Base-by-base conservation (phyloP, 2,888 invertebrate genomes). In the Mythimna albipuncta region DNA sequence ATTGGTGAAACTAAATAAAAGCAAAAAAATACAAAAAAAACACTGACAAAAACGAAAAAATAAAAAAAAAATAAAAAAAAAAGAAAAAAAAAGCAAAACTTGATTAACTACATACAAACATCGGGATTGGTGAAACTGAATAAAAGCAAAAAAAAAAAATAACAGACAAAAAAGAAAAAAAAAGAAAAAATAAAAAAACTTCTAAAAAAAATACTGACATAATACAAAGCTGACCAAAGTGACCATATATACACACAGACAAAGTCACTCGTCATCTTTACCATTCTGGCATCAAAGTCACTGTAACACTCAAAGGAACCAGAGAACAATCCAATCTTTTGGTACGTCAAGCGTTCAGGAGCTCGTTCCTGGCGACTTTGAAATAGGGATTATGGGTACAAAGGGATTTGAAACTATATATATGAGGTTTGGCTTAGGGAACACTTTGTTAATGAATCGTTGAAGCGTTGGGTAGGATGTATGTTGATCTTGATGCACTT, bases 391-490 rank as follows among this genome's bases (percentile, higher is more conserved):
- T 68, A 73, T 10, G n/a, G 10, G 0, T 4, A 65, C 65, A 62
- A 63, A 79, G 13, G 64, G 79, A 64, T 57, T 13, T 21, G 26
- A n/a, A 58, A 32, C 44, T 44, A 10, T 66, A 47, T 59, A 59
- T 55, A 41, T 41, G 62, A 63, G 41, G 57, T 19, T 38, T 55
- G 16, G 52, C 10, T 26, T 63, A 4, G 2, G 16, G 11, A 32
- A 44, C 73, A 69, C 65, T 73, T 71, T 77, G 64, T 41, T 21
- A 73, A 79, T 79, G 52, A 66, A 13, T 66, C 63, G 44, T 19
- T 16, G 4, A 32, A 21, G 35, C 47, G 1, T 19, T 59, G 9
- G 19, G n/a, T 4, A n/a, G 11, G n/a, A 26, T 9, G 21, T 32
- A 7, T 16, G 13, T 16, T 47, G 44, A 16, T 47, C 13, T 59